Base-by-base conservation (phyloP, 2,113 vertebrate species). In the cattle (Bos taurus) region DNA sequence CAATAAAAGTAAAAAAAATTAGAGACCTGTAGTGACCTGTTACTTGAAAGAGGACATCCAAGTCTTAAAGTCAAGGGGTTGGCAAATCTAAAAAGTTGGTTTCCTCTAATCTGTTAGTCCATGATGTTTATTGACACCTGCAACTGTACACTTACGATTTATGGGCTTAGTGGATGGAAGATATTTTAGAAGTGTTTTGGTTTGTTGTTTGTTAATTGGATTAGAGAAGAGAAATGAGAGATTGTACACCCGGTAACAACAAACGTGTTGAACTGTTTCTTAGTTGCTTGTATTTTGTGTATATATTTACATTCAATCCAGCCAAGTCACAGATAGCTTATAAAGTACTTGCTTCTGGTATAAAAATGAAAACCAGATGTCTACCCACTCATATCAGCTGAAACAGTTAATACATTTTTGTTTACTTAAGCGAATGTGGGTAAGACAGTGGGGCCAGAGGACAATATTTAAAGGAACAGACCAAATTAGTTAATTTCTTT, bases 381-480 rank as follows among this genome's bases (percentile, higher is more conserved):
- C 94, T 91, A 3, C 16, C 30, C 74, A 40, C 54, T 91, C 95
- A 64, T 4, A 28, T 90, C 62, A 64, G 3, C 64, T 77, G 64
- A 95, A 81, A 64, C 48, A 17, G 57, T 93, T 57, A 90, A 85
- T 90, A 77, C 56, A 80, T 91, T 85, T 86, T 91, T 84, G 95
- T 94, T 90, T 93, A 56, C 91, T 87, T 95, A 91, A 71, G 33
- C 88, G 50, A 43, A 30, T 78, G 33, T 93, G 46, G 90, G 36
- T 78, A 93, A 80, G 56, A 95, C 62, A 83, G 5, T 92, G 74
- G 54, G 85, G 16, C 81, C 93, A 91, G 97, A 98, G 88, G 92
- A 91, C 60, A 96, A 19, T 95, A 78, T 78, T 78, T 87, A 54
- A 50, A 80, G 2, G 13, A 30, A 74, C 54, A 91, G 64, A 80